Percentiles rank a stretch among this genome's conserved stretches.
These are phyloP conservation scores for Schizotus pectinicornis DNA, from an alignment of 2,888 invertebrate genomes.

Conservation along the genomic window DNA sequence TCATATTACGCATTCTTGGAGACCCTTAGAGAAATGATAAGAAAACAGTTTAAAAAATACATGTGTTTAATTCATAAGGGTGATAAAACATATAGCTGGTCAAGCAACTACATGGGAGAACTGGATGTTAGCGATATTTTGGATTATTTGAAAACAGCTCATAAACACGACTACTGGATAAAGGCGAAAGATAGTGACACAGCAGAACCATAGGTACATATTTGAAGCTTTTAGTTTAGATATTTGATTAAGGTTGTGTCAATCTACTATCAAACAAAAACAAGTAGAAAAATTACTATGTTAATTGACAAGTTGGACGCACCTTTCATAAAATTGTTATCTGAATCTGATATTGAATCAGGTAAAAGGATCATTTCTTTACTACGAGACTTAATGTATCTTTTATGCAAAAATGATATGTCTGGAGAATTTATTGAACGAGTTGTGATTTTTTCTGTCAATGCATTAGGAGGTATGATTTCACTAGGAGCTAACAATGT, in stretches of 20 bases:
- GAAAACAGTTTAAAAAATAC: too few species aligned
- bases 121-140: too few species aligned
- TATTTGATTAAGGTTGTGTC: constrained; percentile 17
- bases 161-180: too few species aligned
- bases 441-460: constrained; percentile 23
- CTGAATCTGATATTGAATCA: constrained; percentile 16
- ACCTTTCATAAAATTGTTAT: constrained; percentile 22
- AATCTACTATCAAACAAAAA: constrained; percentile 13
- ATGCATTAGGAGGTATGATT: constrained; percentile 19
- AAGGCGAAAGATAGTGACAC: too few species aligned
- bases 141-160: too few species aligned
- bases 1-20: too few species aligned
- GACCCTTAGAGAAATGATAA: too few species aligned
- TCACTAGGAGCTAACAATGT: constrained; percentile 21
- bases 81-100: too few species aligned
- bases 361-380: constrained; percentile 17
- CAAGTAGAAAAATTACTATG: constrained; percentile 16
- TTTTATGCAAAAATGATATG: constrained; percentile 18
- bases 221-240: too few species aligned
- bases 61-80: too few species aligned
- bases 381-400: constrained; percentile 14
- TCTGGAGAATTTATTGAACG: constrained; percentile 17
- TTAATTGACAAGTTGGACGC: constrained; percentile 21
- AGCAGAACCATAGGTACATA: too few species aligned
- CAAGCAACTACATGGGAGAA: too few species aligned